Conservation (phyloP, 2,113 vertebrate species). For the Caretta caretta region DNA sequence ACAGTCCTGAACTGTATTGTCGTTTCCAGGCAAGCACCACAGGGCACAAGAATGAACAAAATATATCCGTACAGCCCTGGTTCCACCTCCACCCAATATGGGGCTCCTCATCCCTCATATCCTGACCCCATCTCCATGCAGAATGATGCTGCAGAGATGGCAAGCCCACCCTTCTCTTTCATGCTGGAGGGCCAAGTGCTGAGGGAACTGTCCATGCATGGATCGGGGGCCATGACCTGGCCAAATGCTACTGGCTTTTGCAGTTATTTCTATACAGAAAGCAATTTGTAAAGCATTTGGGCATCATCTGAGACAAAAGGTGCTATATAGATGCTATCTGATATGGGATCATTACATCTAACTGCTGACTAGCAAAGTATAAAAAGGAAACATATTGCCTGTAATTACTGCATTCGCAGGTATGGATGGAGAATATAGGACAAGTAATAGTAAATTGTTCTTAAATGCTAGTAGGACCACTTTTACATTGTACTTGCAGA, state of each 20-base stretch:
- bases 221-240: background rate
- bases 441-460: background rate
- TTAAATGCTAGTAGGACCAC: background rate
- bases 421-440: background rate
- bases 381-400: background rate
- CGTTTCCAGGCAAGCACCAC: background rate
- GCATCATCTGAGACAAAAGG: background rate
- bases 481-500: background rate
- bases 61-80: background rate
- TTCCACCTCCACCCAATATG: background rate
- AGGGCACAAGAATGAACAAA: background rate
- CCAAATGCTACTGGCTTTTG: background rate
- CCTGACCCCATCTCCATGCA: background rate
- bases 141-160: background rate
- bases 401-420: background rate
- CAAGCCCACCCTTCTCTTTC: background rate
- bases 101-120: background rate
- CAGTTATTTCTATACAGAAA: background rate
- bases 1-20: background rate
- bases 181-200: background rate
- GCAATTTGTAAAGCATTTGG: background rate
- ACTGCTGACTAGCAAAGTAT: background rate
- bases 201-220: background rate
- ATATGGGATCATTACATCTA: background rate
- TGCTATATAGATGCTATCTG: background rate